Evolutionary conservation across 2,888 invertebrate genomes (phyloP).

Genomic region (Sesia apiformis): DNA sequence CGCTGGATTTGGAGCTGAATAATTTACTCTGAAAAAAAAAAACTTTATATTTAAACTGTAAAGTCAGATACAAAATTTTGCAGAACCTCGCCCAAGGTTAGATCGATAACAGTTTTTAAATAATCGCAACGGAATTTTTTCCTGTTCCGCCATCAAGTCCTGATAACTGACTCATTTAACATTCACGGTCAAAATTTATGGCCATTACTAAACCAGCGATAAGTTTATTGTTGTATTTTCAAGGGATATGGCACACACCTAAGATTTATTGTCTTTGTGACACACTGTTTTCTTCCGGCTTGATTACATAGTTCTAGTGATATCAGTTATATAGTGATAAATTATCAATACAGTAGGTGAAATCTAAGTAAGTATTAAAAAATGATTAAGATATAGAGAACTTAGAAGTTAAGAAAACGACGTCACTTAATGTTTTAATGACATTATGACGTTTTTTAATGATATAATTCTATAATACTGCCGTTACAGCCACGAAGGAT

Average conservation of each 20-base stretch:
- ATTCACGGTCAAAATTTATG: constrained; percentile 7
- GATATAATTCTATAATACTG: no score
- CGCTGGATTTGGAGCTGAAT: constrained; percentile 48
- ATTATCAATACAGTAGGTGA: no score
- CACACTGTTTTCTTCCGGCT: no score
- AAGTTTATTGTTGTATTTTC: background rate
- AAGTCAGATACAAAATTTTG: no score
- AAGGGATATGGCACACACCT: background rate
- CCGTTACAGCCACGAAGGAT: no score
- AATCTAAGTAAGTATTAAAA: no score
- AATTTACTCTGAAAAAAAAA: constrained; percentile 52
- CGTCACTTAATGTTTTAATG: no score
- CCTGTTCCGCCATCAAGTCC: constrained; percentile 3
- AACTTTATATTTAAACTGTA: background rate
- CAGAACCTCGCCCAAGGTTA: background rate
- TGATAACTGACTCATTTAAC: constrained; percentile 7
- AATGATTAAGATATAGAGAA: no score
- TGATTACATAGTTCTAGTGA: no score
- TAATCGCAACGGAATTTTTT: background rate
- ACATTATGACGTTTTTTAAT: no score
- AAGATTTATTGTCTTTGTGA: background rate
- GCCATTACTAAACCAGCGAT: background rate
- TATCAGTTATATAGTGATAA: no score
- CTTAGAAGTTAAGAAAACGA: no score
- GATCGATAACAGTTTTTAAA: background rate